A percentile compares a stretch with the other conserved stretches of the same genome.
phyloP scores from a whole-genome alignment of 2,888 invertebrate species.

The Flexamia atlantica region DNA sequence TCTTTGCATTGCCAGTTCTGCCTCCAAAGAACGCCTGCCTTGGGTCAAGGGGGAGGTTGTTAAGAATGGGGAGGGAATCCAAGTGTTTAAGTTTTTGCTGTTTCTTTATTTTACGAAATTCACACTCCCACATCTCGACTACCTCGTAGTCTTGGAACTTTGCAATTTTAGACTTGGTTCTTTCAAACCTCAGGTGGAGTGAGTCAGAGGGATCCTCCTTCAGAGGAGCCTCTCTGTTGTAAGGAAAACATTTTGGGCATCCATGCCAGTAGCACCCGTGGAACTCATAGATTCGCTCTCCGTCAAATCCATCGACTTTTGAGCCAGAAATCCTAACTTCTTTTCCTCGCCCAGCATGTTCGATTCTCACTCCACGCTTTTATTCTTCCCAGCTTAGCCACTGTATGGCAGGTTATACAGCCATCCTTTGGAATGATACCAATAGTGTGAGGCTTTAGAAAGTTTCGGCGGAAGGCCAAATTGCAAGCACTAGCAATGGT shows the following conservation, averaged over 20 bases:
- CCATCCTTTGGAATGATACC: slow-evolving; percentile 70
- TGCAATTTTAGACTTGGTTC: slow-evolving; percentile 37
- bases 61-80: neutral
- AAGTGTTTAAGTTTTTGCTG: slow-evolving; percentile 16
- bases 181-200: slow-evolving; percentile 49
- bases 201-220: slow-evolving; percentile 58
- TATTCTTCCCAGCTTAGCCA: slow-evolving; percentile 67
- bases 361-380: slow-evolving; percentile 64
- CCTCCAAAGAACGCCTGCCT: slow-evolving; percentile 71
- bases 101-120: slow-evolving; percentile 39
- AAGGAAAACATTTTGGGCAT: slow-evolving; percentile 60
- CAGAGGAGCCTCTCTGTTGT: slow-evolving; percentile 42
- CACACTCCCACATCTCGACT: slow-evolving; percentile 65
- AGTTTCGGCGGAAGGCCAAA: slow-evolving; percentile 67
- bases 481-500: slow-evolving; percentile 70
- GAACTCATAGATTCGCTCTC: slow-evolving; percentile 64
- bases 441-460: slow-evolving; percentile 70
- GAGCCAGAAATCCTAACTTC: slow-evolving; percentile 64
- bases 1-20: slow-evolving; percentile 65
- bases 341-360: slow-evolving; percentile 65
- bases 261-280: slow-evolving; percentile 66
- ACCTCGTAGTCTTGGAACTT: slow-evolving; percentile 20
- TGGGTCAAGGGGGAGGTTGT: slow-evolving; percentile 65
- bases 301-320: slow-evolving; percentile 66
- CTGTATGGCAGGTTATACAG: slow-evolving; percentile 70